These are phyloP conservation scores for Oscheius sp. DNA, from an alignment of 1,140 invertebrate genomes.

Conservation along the genomic window DNA sequence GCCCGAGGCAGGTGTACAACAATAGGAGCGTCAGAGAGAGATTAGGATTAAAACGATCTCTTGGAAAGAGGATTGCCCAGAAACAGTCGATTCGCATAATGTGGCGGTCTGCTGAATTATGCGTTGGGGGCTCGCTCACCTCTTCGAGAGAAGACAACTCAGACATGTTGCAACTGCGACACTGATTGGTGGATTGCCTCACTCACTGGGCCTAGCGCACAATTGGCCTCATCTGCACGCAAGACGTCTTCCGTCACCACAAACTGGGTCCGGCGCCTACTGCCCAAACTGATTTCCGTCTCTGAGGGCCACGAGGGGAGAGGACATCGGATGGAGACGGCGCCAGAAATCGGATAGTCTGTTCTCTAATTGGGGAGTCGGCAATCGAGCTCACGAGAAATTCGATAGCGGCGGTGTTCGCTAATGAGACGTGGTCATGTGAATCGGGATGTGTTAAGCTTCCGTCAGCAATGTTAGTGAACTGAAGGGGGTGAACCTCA, in stretches of 20 bases:
- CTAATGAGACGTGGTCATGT: too few relatives aligned
- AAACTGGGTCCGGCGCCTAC: slow-evolving; percentile 4
- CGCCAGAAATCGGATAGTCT: slow-evolving; percentile 8
- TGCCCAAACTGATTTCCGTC: slow-evolving; percentile 1
- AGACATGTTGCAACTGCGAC: not conserved
- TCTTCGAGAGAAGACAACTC: not conserved
- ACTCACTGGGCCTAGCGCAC: not conserved
- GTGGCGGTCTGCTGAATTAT: too few relatives aligned
- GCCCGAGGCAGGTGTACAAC: too few relatives aligned
- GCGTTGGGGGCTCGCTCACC: too few relatives aligned
- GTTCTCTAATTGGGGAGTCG: not conserved
- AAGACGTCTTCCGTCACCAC: slow-evolving; percentile 12
- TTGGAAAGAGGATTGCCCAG: too few relatives aligned
- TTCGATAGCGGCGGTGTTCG: too few relatives aligned
- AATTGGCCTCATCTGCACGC: slow-evolving; percentile 12
- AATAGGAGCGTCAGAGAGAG: too few relatives aligned
- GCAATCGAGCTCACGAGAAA: not conserved
- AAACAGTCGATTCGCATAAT: too few relatives aligned
- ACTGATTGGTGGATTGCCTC: slow-evolving; percentile 5
- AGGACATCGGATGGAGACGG: not conserved
- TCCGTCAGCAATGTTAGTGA: too few relatives aligned
- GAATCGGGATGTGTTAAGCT: too few relatives aligned
- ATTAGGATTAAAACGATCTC: too few relatives aligned
- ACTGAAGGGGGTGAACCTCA: not conserved
- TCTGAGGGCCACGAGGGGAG: not conserved